phyloP scores from a whole-genome alignment of 2,113 vertebrate genomes.

The Neotoma lepida region DNA sequence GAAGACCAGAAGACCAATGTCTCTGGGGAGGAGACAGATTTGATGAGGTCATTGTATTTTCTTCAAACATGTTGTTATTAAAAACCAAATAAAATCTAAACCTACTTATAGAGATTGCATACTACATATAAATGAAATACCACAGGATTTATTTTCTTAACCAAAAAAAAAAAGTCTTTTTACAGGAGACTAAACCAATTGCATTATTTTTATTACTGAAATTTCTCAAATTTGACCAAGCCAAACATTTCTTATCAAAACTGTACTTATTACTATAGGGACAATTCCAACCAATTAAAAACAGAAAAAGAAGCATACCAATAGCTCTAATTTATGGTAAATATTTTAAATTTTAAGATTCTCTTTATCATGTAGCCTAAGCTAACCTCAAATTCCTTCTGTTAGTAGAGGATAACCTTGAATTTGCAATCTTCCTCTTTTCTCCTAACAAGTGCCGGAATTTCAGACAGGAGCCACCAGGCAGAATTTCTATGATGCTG shows the following conservation, averaged over 20 bases:
- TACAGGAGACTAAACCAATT: slow-evolving; percentile 12
- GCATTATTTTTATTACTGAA: slow-evolving; percentile 45
- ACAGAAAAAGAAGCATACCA: not conserved
- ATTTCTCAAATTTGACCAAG: slow-evolving; percentile 50
- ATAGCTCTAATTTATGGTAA: not conserved
- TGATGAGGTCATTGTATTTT: slow-evolving; percentile 64
- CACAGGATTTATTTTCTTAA: slow-evolving; percentile 39
- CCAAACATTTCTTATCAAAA: slow-evolving; percentile 36
- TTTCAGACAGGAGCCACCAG: not conserved
- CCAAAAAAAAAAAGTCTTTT: not conserved
- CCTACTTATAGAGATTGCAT: slow-evolving; percentile 2
- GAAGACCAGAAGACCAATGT: not conserved
- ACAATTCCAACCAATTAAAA: not conserved
- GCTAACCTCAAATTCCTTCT: not conserved
- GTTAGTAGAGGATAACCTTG: not conserved
- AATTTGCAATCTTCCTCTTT: not conserved
- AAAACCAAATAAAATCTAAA: slow-evolving; percentile 56
- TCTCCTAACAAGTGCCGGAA: not conserved
- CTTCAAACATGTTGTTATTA: slow-evolving; percentile 51
- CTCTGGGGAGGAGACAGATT: slow-evolving; percentile 3
- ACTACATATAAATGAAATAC: slow-evolving; percentile 47
- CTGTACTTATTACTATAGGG: not conserved
- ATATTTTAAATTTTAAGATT: slow-evolving; percentile 14
- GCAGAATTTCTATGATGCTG: not conserved
- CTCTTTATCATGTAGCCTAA: not conserved